phyloP scores from a whole-genome alignment of 2,113 vertebrate genomes.

The Takifugu flavidus region DNA sequence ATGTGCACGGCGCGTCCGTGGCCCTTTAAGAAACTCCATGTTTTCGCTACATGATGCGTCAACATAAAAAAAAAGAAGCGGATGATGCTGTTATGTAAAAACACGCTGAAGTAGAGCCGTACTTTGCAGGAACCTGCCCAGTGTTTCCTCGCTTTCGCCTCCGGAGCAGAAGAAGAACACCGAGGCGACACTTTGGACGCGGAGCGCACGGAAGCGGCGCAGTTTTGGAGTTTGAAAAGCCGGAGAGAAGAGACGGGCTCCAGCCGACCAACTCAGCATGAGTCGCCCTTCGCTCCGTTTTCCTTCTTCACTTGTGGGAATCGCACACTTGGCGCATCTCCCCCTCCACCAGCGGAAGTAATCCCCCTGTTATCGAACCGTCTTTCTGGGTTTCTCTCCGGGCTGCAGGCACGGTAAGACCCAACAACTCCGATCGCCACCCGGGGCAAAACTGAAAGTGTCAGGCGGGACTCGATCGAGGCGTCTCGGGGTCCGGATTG shows the following conservation, averaged over 20 bases:
- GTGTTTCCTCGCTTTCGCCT: background rate
- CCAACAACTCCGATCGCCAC: slow-evolving; percentile 27
- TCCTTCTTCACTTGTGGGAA: slow-evolving; percentile 57
- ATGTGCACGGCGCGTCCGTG: slow-evolving; percentile 60
- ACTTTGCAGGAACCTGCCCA: slow-evolving; percentile 45
- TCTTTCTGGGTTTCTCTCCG: background rate
- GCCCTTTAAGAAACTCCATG: slow-evolving; percentile 85
- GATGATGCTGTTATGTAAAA: slow-evolving; percentile 82
- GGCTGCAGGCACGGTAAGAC: slow-evolving; percentile 34
- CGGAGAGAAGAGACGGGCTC: slow-evolving; percentile 9
- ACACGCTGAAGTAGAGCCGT: slow-evolving; percentile 65
- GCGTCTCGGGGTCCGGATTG: slow-evolving; percentile 4
- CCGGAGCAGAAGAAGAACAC: background rate
- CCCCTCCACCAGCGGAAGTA: slow-evolving; percentile 27
- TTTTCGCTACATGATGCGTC: slow-evolving; percentile 80
- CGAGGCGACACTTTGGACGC: slow-evolving; percentile 12
- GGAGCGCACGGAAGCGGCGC: slow-evolving; percentile 28
- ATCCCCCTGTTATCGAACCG: background rate
- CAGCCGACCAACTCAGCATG: slow-evolving; percentile 54
- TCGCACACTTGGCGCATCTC: slow-evolving; percentile 66
- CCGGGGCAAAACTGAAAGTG: slow-evolving; percentile 53
- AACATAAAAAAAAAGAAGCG: slow-evolving; percentile 72
- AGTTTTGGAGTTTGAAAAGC: slow-evolving; percentile 25
- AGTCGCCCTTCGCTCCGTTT: slow-evolving; percentile 51
- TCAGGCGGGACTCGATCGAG: slow-evolving; percentile 34